Evolutionary conservation across 2,797 vertebrate genomes (phyloP).

Genomic region (Oryzias dopingdopingensis): DNA sequence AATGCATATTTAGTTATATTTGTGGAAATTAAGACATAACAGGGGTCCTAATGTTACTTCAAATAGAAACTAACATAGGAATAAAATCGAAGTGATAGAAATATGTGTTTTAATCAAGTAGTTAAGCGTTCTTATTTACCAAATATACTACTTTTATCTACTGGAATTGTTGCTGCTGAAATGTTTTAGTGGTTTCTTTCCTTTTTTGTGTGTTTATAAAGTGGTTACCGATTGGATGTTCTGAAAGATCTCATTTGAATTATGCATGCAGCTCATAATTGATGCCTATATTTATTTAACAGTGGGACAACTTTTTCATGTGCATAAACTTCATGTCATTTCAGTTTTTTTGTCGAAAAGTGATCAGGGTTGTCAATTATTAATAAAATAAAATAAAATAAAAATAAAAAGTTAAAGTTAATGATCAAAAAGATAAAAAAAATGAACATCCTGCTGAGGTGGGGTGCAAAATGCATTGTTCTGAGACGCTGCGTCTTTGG

Average conservation of each 20-base stretch:
- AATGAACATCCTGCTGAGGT: conserved; percentile 56
- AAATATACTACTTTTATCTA: no score
- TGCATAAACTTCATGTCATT: conserved; percentile 26
- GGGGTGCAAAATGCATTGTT: conserved; percentile 80
- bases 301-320: conserved; percentile 30
- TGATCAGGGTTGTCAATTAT: conserved; percentile 28
- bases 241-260: conserved; percentile 16
- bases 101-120: no score
- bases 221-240: conserved; percentile 25
- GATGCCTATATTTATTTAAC: conserved; percentile 20
- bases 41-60: no score
- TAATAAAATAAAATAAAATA: conserved; percentile 30
- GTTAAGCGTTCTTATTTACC: no score
- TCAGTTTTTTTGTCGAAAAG: conserved; percentile 22
- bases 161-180: conserved; percentile 5
- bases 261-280: conserved; percentile 25
- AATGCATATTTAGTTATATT: background rate
- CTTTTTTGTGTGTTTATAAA: background rate
- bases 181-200: conserved; percentile 6
- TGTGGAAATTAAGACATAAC: no score
- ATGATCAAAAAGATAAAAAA: conserved; percentile 17
- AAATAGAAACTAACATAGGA: no score
- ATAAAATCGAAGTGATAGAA: no score
- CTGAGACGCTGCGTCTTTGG: conserved; percentile 78
- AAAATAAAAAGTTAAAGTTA: conserved; percentile 25